Evolutionary conservation across 2,113 vertebrate species (phyloP).

Genomic region (Gavia stellata): DNA sequence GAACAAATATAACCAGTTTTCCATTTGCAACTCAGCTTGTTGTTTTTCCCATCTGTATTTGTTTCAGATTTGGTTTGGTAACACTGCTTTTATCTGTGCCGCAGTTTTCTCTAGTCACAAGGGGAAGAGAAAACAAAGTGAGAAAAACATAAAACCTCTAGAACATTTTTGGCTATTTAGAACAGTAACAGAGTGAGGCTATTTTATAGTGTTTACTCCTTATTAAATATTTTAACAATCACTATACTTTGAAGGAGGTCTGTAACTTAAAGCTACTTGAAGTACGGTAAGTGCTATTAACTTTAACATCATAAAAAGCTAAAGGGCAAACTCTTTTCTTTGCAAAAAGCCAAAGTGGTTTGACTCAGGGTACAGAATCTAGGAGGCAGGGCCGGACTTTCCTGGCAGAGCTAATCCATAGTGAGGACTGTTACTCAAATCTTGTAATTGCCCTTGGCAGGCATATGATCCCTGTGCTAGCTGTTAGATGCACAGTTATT

Average conservation of each 20-base stretch:
- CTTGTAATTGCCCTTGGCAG: not conserved
- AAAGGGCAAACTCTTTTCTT: not conserved
- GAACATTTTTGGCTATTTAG: not conserved
- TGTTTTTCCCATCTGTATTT: not conserved
- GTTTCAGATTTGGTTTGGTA: not conserved
- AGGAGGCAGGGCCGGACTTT: not conserved
- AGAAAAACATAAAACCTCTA: not conserved
- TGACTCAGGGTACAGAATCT: not conserved
- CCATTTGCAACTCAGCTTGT: not conserved
- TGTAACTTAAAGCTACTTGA: not conserved
- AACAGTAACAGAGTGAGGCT: not conserved
- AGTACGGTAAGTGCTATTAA: not conserved
- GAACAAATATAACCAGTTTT: not conserved
- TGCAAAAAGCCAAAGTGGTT: not conserved
- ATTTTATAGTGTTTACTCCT: not conserved
- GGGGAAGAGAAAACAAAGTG: not conserved
- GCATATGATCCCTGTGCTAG: not conserved
- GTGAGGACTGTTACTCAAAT: not conserved
- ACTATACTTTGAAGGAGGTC: not conserved
- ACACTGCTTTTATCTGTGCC: not conserved
- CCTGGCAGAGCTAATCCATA: not conserved
- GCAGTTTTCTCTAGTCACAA: not conserved
- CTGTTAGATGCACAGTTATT: not conserved
- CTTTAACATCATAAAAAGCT: not conserved
- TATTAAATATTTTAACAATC: not conserved